Conservation (phyloP, 1,140 invertebrate genomes). For the Drosophila jambulina region DNA sequence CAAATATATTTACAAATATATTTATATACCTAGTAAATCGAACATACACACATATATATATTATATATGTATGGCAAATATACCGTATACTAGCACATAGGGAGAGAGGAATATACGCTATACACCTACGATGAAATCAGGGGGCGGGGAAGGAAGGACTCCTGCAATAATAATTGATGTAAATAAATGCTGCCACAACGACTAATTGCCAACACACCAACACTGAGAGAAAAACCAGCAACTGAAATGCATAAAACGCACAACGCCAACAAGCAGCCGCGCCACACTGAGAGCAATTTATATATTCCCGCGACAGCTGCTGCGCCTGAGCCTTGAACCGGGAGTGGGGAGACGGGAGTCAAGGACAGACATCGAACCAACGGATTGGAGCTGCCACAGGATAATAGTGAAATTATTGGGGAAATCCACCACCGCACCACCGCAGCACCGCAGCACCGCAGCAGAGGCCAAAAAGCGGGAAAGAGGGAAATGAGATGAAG, state of each 20-base stretch:
- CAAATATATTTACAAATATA: constrained; percentile 52
- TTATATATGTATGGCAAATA: constrained; percentile 18
- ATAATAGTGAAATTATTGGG: constrained; percentile 20
- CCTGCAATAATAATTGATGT: constrained; percentile 67
- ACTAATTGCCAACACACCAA: constrained; percentile 23
- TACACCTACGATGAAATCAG: constrained; percentile 14
- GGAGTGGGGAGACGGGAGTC: background rate
- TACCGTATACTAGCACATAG: constrained; percentile 28
- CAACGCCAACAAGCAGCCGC: constrained; percentile 27
- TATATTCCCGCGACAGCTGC: constrained; percentile 15
- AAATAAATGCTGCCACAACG: constrained; percentile 76
- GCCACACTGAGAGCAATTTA: constrained; percentile 20
- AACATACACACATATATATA: constrained; percentile 41
- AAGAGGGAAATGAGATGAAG: constrained; percentile 84
- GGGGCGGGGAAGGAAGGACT: constrained; percentile 3
- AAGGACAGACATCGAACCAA: too few species aligned
- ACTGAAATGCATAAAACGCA: constrained; percentile 61
- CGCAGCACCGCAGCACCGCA: constrained; percentile 24
- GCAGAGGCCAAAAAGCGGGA: constrained; percentile 54
- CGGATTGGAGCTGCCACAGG: constrained; percentile 5
- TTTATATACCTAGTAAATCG: constrained; percentile 51
- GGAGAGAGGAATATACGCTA: constrained; percentile 19
- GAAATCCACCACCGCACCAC: constrained; percentile 19
- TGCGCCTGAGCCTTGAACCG: constrained; percentile 48
- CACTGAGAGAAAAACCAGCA: constrained; percentile 42